A percentile compares a stretch with the other conserved stretches of the same genome.
phyloP scores from a whole-genome alignment of 2,888 invertebrate species.

The Ommatoiulus sabulosus region DNA sequence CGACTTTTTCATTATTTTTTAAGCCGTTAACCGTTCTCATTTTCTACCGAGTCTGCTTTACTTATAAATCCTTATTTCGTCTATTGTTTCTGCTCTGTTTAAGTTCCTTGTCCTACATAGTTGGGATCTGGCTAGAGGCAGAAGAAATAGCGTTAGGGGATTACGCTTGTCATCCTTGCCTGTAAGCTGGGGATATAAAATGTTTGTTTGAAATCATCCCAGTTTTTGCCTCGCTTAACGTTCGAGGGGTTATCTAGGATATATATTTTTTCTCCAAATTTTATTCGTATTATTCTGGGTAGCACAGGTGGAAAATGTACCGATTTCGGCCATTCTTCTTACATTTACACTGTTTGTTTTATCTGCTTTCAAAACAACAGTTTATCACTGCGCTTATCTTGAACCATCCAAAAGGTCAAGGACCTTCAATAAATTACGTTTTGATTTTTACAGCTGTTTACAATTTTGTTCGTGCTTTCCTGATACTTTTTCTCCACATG shows the following conservation, averaged over 20 bases:
- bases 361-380: not conserved
- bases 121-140: not conserved
- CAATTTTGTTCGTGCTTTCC: too few relatives aligned
- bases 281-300: not conserved
- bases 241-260: not conserved
- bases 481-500: too few relatives aligned
- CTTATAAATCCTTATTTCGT: slow-evolving; percentile 13
- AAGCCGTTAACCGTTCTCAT: not conserved
- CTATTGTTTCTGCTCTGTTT: slow-evolving; percentile 36
- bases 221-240: not conserved
- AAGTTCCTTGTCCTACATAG: not conserved
- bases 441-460: too few relatives aligned
- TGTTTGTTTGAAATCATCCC: slow-evolving; percentile 21
- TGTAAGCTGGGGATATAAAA: slow-evolving; percentile 26
- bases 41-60: not conserved
- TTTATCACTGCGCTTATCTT: not conserved
- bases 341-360: not conserved
- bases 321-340: too few relatives aligned
- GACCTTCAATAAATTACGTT: too few relatives aligned
- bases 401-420: too few relatives aligned
- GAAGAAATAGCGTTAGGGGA: not conserved
- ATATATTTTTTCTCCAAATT: not conserved
- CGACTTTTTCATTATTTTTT: not conserved
- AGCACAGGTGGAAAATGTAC: not conserved
- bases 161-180: slow-evolving; percentile 1